Conservation (phyloP, 2,888 invertebrate genomes). For the Tillus elongatus region DNA sequence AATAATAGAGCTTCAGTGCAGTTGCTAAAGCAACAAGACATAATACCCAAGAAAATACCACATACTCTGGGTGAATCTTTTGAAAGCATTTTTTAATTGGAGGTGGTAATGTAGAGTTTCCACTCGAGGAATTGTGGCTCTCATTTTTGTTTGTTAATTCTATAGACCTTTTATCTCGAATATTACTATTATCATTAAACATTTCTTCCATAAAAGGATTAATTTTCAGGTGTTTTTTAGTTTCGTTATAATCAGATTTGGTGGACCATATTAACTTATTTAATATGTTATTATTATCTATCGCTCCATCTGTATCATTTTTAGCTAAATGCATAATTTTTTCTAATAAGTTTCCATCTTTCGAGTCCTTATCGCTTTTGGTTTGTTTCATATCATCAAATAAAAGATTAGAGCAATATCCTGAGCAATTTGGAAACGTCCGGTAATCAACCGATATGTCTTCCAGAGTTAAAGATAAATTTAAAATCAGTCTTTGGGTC, state of each 20-base stretch:
- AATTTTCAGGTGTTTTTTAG: neutral
- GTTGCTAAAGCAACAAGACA: slow-evolving; percentile 86
- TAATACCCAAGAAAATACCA: slow-evolving; percentile 89
- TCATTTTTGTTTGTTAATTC: no score
- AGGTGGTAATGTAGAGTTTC: neutral
- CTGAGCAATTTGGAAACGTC: slow-evolving; percentile 4
- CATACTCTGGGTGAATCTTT: slow-evolving; percentile 63
- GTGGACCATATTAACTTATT: neutral
- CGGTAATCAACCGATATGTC: no score
- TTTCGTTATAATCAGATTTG: no score
- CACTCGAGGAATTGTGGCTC: neutral
- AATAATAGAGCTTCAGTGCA: slow-evolving; percentile 80
- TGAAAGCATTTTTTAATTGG: neutral
- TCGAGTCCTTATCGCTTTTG: neutral
- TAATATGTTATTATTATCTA: no score
- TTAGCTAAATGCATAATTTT: no score
- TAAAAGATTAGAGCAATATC: neutral
- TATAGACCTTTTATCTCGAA: neutral
- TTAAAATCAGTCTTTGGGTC: slow-evolving; percentile 30
- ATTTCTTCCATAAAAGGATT: no score
- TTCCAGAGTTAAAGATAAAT: no score
- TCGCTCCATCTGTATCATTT: no score
- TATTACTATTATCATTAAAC: no score
- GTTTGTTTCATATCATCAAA: no score
- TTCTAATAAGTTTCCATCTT: slow-evolving; percentile 3